Evolutionary conservation across 2,888 invertebrate species (phyloP), one percentile per base, ranked within the genome.

Genomic region (Linnaemya tessellans): DNA sequence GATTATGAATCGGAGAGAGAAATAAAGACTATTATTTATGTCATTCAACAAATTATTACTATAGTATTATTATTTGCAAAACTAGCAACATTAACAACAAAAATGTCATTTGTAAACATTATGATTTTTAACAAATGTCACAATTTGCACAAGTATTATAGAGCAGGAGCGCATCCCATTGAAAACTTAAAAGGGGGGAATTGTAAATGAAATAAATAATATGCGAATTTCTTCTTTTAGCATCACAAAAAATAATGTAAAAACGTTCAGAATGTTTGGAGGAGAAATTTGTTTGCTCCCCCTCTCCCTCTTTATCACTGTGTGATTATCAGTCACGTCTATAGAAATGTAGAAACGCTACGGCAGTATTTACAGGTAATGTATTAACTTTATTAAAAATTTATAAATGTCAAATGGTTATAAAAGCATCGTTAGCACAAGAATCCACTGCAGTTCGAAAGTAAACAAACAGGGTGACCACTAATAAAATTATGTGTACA

Each of bases 351-450:
- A 30, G 30, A 30, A 2, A 30, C 30, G 2, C 30, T 30, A 56
- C n/a, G 46, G 43, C 10, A 64, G 18, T 18, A 73, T 46, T 43
- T 56, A 25, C 30, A 54, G 54, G 22, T 65, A 65, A 9, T 49
- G 35, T 35, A 71, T 9, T 54, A 54, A 43, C 46, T 2, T 15
- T 73, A 73, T 80, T 80, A 80, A 80, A 80, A 80, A 80, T 74
- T 20, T 67, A 80, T 80, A 67, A 65, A 74, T 74, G 49, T 68
- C 67, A 68, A 74, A 74, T 67, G 60, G 43, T 51, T 41, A 51
- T 51, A 68, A 60, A 68, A 60, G 64, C 71, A 64, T 41, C 8
- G n/a, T 4, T 30, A 79, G 30, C 11, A 11, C 0, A 49, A 43
- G 11, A 20, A 46, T 49, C 41, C 46, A 62, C 13, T 49, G 41